These are phyloP conservation scores for Nemopilema nomurai DNA, from an alignment of 30 jellyfish, hydroid and myxozoan species.

Conservation along the genomic window DNA sequence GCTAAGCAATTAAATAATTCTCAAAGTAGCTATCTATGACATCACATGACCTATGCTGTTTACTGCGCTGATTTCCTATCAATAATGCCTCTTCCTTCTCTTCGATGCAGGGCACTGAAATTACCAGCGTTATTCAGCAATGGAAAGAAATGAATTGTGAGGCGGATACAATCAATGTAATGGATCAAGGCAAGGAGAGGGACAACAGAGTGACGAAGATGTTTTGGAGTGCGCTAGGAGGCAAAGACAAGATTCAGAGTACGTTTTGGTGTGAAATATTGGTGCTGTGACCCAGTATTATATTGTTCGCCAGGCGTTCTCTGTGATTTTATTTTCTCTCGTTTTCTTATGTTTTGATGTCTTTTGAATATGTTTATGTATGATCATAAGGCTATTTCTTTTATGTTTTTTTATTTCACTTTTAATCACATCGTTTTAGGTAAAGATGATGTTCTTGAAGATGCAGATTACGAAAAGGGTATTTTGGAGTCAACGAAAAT, in stretches of 20 bases:
- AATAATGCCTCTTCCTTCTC: not conserved
- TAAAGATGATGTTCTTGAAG: conserved; percentile 76
- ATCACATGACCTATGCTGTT: too few relatives aligned
- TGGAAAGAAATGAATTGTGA: conserved; percentile 94
- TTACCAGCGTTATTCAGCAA: conserved; percentile 86
- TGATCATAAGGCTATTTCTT: too few relatives aligned
- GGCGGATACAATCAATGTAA: conserved; percentile 80
- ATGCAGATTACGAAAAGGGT: conserved; percentile 81
- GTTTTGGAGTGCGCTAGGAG: conserved; percentile 94
- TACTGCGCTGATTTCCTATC: too few relatives aligned
- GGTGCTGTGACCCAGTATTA: too few relatives aligned
- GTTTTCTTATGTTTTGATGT: too few relatives aligned
- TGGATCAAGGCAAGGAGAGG: conserved; percentile 91
- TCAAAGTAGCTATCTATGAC: too few relatives aligned
- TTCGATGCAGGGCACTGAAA: conserved; percentile 86
- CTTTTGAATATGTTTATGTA: too few relatives aligned
- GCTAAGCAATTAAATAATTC: too few relatives aligned
- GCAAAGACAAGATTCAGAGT: conserved; percentile 68
- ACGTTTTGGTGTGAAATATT: too few relatives aligned
- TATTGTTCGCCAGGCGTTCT: too few relatives aligned
- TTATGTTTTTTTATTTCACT: not conserved
- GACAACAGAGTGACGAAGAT: conserved; percentile 68
- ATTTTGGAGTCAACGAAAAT: conserved; percentile 79
- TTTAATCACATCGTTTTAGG: conserved; percentile 15
- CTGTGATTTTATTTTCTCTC: too few relatives aligned